Evolutionary conservation across 2,797 vertebrate genomes (phyloP).

Genomic region (Carapus acus): DNA sequence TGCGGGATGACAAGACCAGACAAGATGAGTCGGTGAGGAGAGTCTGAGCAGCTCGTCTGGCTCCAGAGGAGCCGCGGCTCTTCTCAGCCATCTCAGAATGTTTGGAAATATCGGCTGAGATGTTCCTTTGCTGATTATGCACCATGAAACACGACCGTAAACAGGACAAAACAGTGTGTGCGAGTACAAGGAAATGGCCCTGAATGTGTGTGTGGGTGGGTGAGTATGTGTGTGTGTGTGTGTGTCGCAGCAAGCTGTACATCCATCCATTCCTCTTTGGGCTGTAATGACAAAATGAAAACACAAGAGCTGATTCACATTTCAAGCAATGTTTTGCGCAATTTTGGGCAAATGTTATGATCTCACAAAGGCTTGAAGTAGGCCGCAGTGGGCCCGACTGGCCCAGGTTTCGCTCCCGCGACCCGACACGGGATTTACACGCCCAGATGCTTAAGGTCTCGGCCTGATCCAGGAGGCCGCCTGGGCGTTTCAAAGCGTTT

Average conservation of each 20-base stretch:
- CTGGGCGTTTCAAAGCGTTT: constrained; percentile 54
- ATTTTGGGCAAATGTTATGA: neutral
- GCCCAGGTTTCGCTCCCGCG: too few relatives aligned
- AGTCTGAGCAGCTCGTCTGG: constrained; percentile 1
- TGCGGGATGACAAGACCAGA: constrained; percentile 7
- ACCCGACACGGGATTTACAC: constrained; percentile 37
- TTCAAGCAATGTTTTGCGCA: neutral
- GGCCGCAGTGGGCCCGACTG: neutral
- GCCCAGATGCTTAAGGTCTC: constrained; percentile 46
- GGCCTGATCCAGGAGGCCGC: constrained; percentile 38
- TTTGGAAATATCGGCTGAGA: neutral
- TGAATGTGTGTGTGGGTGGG: too few relatives aligned
- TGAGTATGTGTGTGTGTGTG: too few relatives aligned
- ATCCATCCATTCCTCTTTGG: neutral
- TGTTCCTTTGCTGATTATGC: neutral
- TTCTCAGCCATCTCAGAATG: neutral
- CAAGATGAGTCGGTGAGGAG: neutral
- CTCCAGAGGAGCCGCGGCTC: neutral
- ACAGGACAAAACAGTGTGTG: neutral
- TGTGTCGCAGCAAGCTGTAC: neutral
- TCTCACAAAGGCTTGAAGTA: neutral
- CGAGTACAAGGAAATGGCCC: neutral
- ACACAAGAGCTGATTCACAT: neutral
- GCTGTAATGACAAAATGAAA: neutral
- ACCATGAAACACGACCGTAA: neutral